Evolutionary conservation across 2,113 vertebrate species (phyloP), one percentile per base, ranked within the genome.

Genomic region (Equus przewalskii): DNA sequence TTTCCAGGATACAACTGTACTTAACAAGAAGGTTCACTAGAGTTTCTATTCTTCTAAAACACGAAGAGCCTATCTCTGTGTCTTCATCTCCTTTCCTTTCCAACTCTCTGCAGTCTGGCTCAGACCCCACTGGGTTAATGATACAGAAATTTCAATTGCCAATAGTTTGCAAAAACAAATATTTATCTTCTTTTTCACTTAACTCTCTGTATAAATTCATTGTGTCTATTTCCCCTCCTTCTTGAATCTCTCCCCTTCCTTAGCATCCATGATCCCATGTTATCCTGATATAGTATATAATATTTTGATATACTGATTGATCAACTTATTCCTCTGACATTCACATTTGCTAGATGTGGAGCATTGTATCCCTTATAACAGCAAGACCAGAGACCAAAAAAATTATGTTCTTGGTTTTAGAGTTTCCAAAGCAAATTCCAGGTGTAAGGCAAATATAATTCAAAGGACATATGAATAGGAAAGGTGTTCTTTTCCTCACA

Each of bases 341-440:
- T 94, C 4, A 44, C 6, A 44, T 58, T 73, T 65, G 18, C 26
- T 51, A 89, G 51, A 3, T 54, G 79, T 14, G 4, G 44, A 4
- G 54, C 7, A 41, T 58, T 30, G 41, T 46, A 26, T 33, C 36
- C 14, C 56, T 12, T 46, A 62, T 36, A 28, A 72, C 28, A 78
- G 10, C 14, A 64, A 89, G 22, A 69, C 51, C 4, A 69, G 22
- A 62, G 22, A 26, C 44, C 21, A 30, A 58, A 22, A 44, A 80
- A 30, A 36, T 21, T 75, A 41, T 24, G 70, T 62, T 86, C 83
- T 75, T 51, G 5, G 26, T n/a, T 76, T 92, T 89, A 56, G 9
- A 83, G 54, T 83, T 73, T 84, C 70, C 36, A 49, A 75, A 93
- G 56, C 15, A 67, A 95, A 73, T 13, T 93, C 12, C n/a, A 90